Evolutionary conservation across 2,888 invertebrate species (phyloP).

Genomic region (Apeira syringaria): DNA sequence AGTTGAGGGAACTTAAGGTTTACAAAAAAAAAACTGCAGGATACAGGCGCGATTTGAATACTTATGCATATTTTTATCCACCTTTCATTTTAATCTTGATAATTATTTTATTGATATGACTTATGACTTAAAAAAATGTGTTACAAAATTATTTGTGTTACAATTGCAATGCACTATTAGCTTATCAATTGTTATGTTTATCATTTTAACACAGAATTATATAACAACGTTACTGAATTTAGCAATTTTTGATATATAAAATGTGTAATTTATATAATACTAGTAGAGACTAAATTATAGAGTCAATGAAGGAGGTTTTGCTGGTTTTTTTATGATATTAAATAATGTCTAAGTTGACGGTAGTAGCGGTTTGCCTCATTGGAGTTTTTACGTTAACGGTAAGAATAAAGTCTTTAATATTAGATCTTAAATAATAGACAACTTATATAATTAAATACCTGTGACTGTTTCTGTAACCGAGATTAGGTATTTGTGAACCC

Average conservation of each 20-base stretch:
- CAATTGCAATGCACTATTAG: conserved; percentile 7
- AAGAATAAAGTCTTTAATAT: too few species aligned
- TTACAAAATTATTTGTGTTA: conserved; percentile 15
- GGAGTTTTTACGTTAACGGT: conserved; percentile 28
- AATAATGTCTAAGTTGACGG: conserved; percentile 24
- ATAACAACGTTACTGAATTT: conserved; percentile 22
- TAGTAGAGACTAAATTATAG: conserved; percentile 5
- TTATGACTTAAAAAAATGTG: conserved; percentile 11
- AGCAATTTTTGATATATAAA: conserved; percentile 31
- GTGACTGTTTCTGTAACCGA: too few species aligned
- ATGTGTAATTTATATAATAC: conserved; percentile 21
- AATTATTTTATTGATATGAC: too few species aligned
- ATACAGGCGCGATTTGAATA: too few species aligned
- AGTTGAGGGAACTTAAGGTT: too few species aligned
- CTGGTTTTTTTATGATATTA: conserved; percentile 15
- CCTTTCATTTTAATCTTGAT: too few species aligned
- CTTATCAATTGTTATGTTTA: conserved; percentile 19
- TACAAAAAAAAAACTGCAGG: too few species aligned
- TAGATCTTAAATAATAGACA: too few species aligned
- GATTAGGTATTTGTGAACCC: too few species aligned
- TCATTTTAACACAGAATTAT: conserved; percentile 8
- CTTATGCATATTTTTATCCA: too few species aligned
- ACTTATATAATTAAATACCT: too few species aligned
- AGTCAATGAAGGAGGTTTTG: conserved; percentile 7
- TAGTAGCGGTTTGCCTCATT: conserved; percentile 18